phyloP scores from a whole-genome alignment of 2,888 invertebrate genomes.

The Stenurella melanura region DNA sequence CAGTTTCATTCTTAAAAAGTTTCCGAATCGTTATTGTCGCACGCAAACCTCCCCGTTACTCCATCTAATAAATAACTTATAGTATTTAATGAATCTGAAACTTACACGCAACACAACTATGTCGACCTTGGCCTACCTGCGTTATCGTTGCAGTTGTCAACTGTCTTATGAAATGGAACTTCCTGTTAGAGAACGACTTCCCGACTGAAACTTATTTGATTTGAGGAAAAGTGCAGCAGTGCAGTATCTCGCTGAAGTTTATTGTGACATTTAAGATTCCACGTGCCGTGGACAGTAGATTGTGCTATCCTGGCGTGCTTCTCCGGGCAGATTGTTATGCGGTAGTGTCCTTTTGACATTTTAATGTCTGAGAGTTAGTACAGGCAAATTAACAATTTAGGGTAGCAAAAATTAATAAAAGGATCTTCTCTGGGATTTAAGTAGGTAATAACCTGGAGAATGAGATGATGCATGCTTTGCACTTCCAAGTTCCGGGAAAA shows the following conservation, averaged over 20 bases:
- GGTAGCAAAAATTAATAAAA: too few relatives aligned
- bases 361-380: not conserved
- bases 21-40: constrained; percentile 27
- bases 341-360: constrained; percentile 5
- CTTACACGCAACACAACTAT: constrained; percentile 59
- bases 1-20: constrained; percentile 43
- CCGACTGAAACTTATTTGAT: not conserved
- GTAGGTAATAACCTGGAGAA: too few relatives aligned
- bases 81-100: constrained; percentile 63
- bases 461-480: too few relatives aligned
- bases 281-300: too few relatives aligned
- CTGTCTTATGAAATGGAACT: constrained; percentile 39
- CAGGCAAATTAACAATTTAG: too few relatives aligned
- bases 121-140: constrained; percentile 44
- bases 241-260: not conserved
- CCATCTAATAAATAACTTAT: constrained; percentile 61
- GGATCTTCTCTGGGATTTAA: too few relatives aligned
- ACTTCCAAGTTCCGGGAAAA: too few relatives aligned
- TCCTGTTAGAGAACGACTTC: constrained; percentile 24
- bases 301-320: too few relatives aligned
- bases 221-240: not conserved
- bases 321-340: not conserved
- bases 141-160: constrained; percentile 41
- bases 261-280: not conserved
- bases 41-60: constrained; percentile 51